These are phyloP conservation scores for Caradrina kadenii DNA, from an alignment of 2,888 invertebrate species.

Conservation along the genomic window DNA sequence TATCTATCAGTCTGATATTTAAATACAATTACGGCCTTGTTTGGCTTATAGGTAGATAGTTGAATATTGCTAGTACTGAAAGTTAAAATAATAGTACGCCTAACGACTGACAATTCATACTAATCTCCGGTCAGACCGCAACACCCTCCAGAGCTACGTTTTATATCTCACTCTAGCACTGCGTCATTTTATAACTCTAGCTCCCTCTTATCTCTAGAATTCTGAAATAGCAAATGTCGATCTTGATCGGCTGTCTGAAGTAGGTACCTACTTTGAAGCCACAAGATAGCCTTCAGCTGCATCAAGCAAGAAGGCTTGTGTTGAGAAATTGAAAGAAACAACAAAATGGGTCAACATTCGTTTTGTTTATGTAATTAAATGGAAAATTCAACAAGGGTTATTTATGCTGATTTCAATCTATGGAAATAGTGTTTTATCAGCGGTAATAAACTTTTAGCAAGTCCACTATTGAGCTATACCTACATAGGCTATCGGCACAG, in stretches of 20 bases:
- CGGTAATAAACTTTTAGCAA: constrained; percentile 7
- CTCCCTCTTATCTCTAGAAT: constrained; percentile 56
- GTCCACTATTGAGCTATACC: not conserved
- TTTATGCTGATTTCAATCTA: constrained; percentile 1
- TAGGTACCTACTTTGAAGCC: constrained; percentile 48
- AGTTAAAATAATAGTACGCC: constrained; percentile 38
- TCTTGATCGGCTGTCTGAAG: constrained; percentile 56
- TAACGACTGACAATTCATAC: constrained; percentile 67
- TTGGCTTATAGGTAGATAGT: not conserved
- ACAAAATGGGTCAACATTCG: not conserved
- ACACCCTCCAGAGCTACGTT: constrained; percentile 53
- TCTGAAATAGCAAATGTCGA: constrained; percentile 66
- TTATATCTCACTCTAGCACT: constrained; percentile 46
- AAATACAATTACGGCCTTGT: constrained; percentile 13
- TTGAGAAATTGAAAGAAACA: constrained; percentile 11
- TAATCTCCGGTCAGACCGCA: constrained; percentile 70
- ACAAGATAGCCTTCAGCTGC: constrained; percentile 44
- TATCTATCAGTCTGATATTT: constrained; percentile 15
- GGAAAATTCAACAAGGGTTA: not conserved
- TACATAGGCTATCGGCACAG: not conserved
- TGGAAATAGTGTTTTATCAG: constrained; percentile 8
- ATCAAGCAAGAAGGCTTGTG: constrained; percentile 33
- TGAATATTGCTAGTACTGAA: constrained; percentile 34
- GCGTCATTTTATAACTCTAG: constrained; percentile 31
- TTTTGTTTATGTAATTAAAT: constrained; percentile 1